These are phyloP conservation scores for Xenopus borealis DNA, from an alignment of 2,113 vertebrate genomes.

Conservation along the genomic window DNA sequence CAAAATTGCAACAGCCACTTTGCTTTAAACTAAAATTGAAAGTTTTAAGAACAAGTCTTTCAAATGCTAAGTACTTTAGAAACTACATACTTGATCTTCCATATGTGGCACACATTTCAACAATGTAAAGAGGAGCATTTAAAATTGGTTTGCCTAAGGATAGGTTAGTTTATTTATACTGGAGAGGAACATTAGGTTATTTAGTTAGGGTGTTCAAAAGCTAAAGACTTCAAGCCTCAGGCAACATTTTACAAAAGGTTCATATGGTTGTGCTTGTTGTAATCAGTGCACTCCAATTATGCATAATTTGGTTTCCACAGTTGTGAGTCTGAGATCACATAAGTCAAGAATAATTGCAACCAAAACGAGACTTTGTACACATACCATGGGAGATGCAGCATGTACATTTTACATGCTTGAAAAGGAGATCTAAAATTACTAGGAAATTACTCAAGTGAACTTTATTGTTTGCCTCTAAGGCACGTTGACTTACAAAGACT, in stretches of 20 bases:
- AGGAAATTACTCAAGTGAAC: slow-evolving; percentile 50
- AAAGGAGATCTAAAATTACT: slow-evolving; percentile 55
- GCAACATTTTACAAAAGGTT: slow-evolving; percentile 61
- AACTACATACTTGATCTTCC: slow-evolving; percentile 37
- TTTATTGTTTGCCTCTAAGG: slow-evolving; percentile 52
- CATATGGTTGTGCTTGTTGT: slow-evolving; percentile 61
- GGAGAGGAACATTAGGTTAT: slow-evolving; percentile 52
- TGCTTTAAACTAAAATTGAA: too few species aligned
- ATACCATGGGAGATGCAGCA: slow-evolving; percentile 51
- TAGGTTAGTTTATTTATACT: slow-evolving; percentile 60
- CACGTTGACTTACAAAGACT: slow-evolving; percentile 53
- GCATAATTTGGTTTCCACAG: slow-evolving; percentile 64
- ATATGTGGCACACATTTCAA: slow-evolving; percentile 54
- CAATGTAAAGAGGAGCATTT: slow-evolving; percentile 54
- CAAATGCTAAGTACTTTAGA: slow-evolving; percentile 56
- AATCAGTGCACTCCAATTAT: slow-evolving; percentile 66
- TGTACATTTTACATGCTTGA: slow-evolving; percentile 48
- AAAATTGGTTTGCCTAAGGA: slow-evolving; percentile 58
- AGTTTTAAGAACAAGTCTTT: slow-evolving; percentile 38
- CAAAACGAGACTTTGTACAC: slow-evolving; percentile 55
- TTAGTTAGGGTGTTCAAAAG: slow-evolving; percentile 62
- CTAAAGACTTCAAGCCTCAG: slow-evolving; percentile 56
- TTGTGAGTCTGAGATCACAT: slow-evolving; percentile 60
- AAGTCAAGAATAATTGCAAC: slow-evolving; percentile 64
- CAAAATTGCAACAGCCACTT: too few species aligned